phyloP scores from a whole-genome alignment of 2,113 vertebrate genomes.

The Urocynchramus pylzowi region DNA sequence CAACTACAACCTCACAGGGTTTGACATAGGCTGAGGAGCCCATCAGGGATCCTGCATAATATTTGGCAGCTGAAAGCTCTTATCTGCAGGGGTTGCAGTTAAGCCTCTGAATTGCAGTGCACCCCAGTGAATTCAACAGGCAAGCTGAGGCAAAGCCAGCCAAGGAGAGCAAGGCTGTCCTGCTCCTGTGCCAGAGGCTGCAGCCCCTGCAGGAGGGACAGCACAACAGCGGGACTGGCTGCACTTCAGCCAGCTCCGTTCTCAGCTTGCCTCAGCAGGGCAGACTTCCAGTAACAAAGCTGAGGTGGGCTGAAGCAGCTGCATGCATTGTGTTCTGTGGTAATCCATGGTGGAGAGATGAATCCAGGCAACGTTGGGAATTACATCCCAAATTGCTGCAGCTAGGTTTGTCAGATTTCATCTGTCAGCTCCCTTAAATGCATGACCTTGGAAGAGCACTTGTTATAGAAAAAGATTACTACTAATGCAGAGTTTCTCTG shows the following conservation, averaged over 20 bases:
- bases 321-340: rapidly evolving
- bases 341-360: background rate
- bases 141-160: background rate
- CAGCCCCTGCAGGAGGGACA: background rate
- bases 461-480: background rate
- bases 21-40: conserved; percentile 23
- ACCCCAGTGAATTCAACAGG: background rate
- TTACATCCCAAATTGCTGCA: background rate
- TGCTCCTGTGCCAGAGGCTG: background rate
- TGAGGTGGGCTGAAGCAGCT: background rate
- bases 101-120: background rate
- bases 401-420: background rate
- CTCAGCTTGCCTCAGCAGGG: background rate
- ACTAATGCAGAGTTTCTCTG: background rate
- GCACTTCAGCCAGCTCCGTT: background rate
- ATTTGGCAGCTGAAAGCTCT: conserved; percentile 17
- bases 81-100: conserved; percentile 21
- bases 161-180: background rate
- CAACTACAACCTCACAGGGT: background rate
- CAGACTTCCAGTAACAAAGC: background rate
- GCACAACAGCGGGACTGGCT: rapidly evolving
- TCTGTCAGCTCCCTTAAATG: background rate
- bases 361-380: background rate
- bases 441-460: background rate
- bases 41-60: conserved; percentile 9